phyloP scores from a whole-genome alignment of 2,113 vertebrate species.

The Probosciger aterrimus region DNA sequence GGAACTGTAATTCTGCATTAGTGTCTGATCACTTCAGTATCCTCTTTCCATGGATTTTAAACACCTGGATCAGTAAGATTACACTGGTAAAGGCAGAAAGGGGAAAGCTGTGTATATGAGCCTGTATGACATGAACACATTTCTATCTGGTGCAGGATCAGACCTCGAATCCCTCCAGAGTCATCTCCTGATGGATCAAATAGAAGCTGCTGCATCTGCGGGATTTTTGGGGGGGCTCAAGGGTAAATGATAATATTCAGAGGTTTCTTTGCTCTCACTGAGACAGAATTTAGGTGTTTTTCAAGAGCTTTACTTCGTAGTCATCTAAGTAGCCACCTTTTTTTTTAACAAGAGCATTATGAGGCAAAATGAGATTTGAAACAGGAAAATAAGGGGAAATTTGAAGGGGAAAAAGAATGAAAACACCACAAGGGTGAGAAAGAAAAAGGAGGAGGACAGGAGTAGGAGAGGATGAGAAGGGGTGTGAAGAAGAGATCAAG shows the following conservation, averaged over 20 bases:
- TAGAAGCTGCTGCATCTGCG: background rate
- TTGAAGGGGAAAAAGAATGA: background rate
- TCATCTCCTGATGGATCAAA: background rate
- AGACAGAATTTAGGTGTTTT: background rate
- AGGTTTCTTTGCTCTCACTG: background rate
- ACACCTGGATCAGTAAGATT: background rate
- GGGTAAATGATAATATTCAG: background rate
- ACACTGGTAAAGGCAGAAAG: background rate
- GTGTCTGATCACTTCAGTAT: background rate
- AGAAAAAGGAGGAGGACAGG: background rate
- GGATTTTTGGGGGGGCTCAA: background rate
- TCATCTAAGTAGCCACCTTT: background rate
- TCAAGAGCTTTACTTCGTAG: background rate
- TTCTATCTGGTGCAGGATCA: background rate
- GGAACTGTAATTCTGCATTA: background rate
- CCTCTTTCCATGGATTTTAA: background rate
- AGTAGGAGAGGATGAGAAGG: background rate
- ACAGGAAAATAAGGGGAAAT: background rate
- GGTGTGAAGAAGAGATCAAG: background rate
- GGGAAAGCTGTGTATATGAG: background rate
- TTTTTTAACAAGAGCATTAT: background rate
- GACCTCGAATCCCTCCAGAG: background rate
- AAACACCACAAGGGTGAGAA: background rate
- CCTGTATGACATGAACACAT: rapidly evolving
- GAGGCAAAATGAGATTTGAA: background rate